Conservation (phyloP, 2,888 invertebrate genomes). For the Ophraella communa region DNA sequence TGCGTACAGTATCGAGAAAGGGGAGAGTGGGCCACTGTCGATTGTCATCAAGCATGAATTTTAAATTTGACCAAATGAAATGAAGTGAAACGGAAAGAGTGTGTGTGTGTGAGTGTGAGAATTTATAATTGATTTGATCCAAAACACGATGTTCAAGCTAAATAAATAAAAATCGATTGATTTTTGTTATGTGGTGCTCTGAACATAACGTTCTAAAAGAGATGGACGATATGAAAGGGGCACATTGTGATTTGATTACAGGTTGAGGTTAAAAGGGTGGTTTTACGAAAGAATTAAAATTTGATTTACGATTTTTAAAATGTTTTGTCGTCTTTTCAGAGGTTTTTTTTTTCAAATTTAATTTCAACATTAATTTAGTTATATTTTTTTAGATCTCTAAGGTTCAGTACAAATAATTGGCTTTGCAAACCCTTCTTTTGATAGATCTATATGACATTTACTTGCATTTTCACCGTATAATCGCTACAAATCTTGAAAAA, state of each 20-base stretch:
- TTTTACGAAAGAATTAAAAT: background rate
- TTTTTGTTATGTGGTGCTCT: constrained; percentile 20
- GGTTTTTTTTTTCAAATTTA: no score
- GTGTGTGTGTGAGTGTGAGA: constrained; percentile 18
- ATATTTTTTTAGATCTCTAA: no score
- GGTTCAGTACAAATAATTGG: no score
- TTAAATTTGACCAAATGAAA: constrained; percentile 32
- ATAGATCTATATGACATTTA: no score
- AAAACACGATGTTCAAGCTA: constrained; percentile 24
- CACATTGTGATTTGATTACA: constrained; percentile 13
- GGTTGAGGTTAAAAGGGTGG: background rate
- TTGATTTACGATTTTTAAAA: background rate
- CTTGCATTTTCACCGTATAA: no score
- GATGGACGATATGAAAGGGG: background rate
- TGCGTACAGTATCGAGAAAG: background rate
- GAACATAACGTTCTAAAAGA: background rate
- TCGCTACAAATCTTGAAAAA: no score
- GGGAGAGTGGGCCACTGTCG: constrained; percentile 16
- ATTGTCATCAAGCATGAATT: constrained; percentile 32
- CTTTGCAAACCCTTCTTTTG: no score
- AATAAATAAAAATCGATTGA: constrained; percentile 27
- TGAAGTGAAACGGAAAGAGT: constrained; percentile 32
- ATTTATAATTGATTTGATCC: constrained; percentile 28
- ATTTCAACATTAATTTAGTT: no score
- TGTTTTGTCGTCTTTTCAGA: background rate